Conservation (phyloP, 2,797 vertebrate species). For the Vireo griseus region DNA sequence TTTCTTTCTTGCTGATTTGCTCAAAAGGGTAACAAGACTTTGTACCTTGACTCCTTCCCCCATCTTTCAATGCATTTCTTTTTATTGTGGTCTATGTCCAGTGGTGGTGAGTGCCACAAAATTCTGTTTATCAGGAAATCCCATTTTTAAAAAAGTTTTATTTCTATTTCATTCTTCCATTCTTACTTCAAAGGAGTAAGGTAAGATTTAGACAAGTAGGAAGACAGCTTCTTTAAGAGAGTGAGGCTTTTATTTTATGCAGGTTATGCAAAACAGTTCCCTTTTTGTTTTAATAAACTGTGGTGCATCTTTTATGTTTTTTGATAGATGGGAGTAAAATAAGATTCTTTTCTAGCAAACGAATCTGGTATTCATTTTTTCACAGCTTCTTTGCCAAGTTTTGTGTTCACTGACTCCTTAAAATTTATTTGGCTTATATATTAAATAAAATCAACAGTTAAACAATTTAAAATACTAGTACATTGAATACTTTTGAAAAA, state of each 20-base stretch:
- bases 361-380: background rate
- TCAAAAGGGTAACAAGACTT: background rate
- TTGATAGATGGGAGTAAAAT: background rate
- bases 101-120: background rate
- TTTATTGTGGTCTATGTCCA: background rate
- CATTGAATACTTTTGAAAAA: background rate
- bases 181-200: background rate
- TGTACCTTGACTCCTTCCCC: background rate
- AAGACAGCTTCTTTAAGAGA: background rate
- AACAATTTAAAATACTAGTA: background rate
- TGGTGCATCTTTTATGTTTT: background rate
- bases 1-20: background rate
- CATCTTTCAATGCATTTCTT: background rate
- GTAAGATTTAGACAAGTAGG: background rate
- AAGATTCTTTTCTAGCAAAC: background rate
- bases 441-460: background rate
- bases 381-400: background rate
- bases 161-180: background rate
- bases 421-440: background rate
- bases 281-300: background rate
- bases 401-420: background rate
- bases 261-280: background rate
- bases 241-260: background rate
- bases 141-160: background rate
- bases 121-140: background rate